Conservation (phyloP, 1,140 invertebrate genomes). For the Cardiocondyla obscurior region DNA sequence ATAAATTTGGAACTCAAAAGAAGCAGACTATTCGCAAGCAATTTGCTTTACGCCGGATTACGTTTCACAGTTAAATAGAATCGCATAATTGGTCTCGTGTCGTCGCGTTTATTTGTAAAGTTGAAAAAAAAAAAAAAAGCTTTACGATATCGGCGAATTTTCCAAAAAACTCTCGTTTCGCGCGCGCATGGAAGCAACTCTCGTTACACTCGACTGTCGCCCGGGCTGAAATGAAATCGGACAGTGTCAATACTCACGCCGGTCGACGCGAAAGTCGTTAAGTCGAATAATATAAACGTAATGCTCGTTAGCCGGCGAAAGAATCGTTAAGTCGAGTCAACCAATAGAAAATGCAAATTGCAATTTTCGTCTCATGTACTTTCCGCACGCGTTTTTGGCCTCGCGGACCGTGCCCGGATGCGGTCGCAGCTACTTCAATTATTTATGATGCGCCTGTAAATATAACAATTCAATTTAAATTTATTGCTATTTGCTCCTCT, state of each 20-base stretch:
- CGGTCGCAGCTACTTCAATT: slow-evolving; percentile 51
- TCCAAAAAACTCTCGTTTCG: not conserved
- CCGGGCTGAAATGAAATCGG: slow-evolving; percentile 35
- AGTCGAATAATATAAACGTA: slow-evolving; percentile 45
- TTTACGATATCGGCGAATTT: not conserved
- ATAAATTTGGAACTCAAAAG: slow-evolving; percentile 13
- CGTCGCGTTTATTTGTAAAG: not conserved
- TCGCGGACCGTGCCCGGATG: not conserved
- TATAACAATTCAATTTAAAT: slow-evolving; percentile 70
- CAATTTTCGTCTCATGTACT: slow-evolving; percentile 31
- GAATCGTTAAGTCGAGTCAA: slow-evolving; percentile 52
- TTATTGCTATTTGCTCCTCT: slow-evolving; percentile 57
- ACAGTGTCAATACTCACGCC: slow-evolving; percentile 43
- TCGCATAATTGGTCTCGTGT: not conserved
- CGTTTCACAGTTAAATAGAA: not conserved
- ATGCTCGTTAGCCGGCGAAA: slow-evolving; percentile 42
- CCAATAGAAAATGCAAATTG: slow-evolving; percentile 56
- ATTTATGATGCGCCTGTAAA: slow-evolving; percentile 61
- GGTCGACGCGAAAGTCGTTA: slow-evolving; percentile 38
- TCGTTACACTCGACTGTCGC: slow-evolving; percentile 26
- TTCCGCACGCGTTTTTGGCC: slow-evolving; percentile 3
- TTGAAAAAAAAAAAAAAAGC: not conserved
- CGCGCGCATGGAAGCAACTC: not conserved
- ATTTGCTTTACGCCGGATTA: not conserved
- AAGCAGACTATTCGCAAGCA: not conserved